Conservation (phyloP, 1,140 invertebrate genomes). For the Bombus pascuorum region DNA sequence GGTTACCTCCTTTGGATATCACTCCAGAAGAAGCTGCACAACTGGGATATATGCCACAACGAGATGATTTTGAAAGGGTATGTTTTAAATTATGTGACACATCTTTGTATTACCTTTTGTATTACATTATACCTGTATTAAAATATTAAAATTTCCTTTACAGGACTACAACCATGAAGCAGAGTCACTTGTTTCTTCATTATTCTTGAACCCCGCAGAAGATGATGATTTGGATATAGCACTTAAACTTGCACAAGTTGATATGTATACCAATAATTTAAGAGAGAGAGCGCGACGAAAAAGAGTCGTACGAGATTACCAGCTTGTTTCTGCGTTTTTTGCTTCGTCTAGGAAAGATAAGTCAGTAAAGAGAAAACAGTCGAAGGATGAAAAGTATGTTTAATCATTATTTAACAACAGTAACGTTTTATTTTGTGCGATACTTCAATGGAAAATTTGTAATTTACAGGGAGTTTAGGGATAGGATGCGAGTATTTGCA, state of each 20-base stretch:
- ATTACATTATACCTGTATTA: background rate
- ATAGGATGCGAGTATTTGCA: slow-evolving; percentile 91
- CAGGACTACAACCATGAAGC: slow-evolving; percentile 96
- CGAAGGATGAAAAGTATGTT: slow-evolving; percentile 89
- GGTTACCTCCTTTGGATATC: slow-evolving; percentile 90
- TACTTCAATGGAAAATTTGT: slow-evolving; percentile 14
- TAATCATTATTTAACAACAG: background rate
- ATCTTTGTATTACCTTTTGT: background rate
- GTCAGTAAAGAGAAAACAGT: slow-evolving; percentile 85
- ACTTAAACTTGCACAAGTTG: slow-evolving; percentile 86
- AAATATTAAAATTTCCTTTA: slow-evolving; percentile 43
- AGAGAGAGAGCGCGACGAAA: slow-evolving; percentile 94
- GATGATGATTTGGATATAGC: slow-evolving; percentile 95
- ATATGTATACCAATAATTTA: slow-evolving; percentile 93
- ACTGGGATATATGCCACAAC: slow-evolving; percentile 97
- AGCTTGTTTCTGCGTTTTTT: slow-evolving; percentile 92
- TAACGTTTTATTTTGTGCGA: slow-evolving; percentile 15
- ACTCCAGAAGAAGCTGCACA: slow-evolving; percentile 91
- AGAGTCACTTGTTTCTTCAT: slow-evolving; percentile 92
- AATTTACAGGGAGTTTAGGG: slow-evolving; percentile 87
- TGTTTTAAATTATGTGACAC: slow-evolving; percentile 31
- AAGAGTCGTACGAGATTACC: slow-evolving; percentile 93
- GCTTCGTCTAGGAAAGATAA: slow-evolving; percentile 82
- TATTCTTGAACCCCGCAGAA: slow-evolving; percentile 89
- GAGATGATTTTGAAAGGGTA: slow-evolving; percentile 97